phyloP scores from a whole-genome alignment of 53 echinoderm and acorn worm genomes.

The Patiria pectinifera region DNA sequence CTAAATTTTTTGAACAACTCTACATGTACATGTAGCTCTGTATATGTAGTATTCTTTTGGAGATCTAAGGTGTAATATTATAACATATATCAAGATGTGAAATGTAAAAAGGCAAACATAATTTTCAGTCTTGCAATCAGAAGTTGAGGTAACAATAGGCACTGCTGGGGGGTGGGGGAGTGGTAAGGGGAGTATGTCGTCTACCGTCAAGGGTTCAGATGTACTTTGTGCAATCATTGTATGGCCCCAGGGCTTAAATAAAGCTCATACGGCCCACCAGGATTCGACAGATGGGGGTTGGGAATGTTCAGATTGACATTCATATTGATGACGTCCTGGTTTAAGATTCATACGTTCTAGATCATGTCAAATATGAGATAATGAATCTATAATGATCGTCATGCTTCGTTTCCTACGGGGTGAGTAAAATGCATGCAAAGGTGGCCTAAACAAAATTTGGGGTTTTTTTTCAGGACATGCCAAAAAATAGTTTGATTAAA shows the following conservation, averaged over 20 bases:
- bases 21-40: too few relatives aligned
- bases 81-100: too few relatives aligned
- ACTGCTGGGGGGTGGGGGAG: neutral
- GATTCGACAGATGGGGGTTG: conserved; percentile 32
- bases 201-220: neutral
- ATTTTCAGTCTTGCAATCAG: neutral
- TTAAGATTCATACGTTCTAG: neutral
- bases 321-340: conserved; percentile 4
- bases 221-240: conserved; percentile 18
- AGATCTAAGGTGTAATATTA: too few relatives aligned
- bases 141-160: neutral
- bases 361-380: neutral
- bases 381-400: conserved; percentile 16
- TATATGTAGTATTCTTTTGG: too few relatives aligned
- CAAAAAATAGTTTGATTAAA: too few relatives aligned
- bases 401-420: neutral
- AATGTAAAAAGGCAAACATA: too few relatives aligned
- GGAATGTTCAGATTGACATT: conserved; percentile 5
- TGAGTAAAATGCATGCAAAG: neutral
- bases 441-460: neutral
- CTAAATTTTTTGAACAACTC: too few relatives aligned
- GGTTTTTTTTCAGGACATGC: neutral
- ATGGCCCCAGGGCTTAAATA: neutral
- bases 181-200: neutral
- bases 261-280: neutral